Evolutionary conservation across 2,113 vertebrate species (phyloP).

Genomic region (Galemys pyrenaicus): DNA sequence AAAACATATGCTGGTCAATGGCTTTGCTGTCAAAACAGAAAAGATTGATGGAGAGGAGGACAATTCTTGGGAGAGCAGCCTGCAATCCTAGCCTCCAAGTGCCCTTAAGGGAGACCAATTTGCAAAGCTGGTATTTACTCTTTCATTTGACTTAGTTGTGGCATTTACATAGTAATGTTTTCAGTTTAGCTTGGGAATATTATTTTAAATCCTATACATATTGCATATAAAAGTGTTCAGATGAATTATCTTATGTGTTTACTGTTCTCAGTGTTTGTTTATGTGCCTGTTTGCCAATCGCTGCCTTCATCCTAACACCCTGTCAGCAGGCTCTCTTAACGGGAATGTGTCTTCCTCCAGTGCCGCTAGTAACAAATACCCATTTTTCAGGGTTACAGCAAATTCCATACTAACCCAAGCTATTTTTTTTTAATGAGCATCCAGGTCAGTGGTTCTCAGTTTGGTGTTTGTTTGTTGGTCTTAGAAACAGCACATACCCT

Average conservation of each 20-base stretch:
- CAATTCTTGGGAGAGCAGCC: constrained; percentile 81
- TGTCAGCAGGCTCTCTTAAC: constrained; percentile 23
- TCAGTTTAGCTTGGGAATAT: constrained; percentile 77
- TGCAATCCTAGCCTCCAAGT: background rate
- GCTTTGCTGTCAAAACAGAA: constrained; percentile 90
- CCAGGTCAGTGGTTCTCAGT: background rate
- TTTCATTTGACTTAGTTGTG: constrained; percentile 68
- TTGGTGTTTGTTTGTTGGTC: background rate
- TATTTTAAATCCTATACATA: constrained; percentile 68
- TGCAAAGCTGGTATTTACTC: constrained; percentile 69
- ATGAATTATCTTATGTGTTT: constrained; percentile 74
- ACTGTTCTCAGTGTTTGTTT: constrained; percentile 65
- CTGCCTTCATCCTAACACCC: constrained; percentile 35
- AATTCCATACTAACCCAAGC: background rate
- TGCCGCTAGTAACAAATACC: background rate
- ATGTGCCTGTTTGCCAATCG: constrained; percentile 50
- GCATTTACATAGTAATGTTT: constrained; percentile 78
- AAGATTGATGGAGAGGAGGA: constrained; percentile 91
- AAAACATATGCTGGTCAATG: constrained; percentile 95
- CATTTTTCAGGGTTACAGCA: background rate
- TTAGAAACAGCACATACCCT: background rate
- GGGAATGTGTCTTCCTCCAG: background rate
- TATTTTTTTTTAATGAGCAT: constrained; percentile 35
- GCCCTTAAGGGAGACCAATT: constrained; percentile 67
- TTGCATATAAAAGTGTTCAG: constrained; percentile 73